phyloP scores from a whole-genome alignment of 2,888 invertebrate species.

The Melinopterus prodromus region DNA sequence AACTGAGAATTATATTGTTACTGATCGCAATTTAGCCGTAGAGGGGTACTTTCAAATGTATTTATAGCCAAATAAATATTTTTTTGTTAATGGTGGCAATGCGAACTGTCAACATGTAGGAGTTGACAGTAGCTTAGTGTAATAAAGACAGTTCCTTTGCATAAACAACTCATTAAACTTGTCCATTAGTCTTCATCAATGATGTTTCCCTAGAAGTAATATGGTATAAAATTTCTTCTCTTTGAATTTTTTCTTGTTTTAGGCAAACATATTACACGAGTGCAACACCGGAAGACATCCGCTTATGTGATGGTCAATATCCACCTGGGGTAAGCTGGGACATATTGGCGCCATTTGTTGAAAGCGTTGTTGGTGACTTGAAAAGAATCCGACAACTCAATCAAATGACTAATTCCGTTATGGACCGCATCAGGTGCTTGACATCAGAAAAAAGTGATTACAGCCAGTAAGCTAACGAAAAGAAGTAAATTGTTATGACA shows the following conservation, averaged over 20 bases:
- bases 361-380: slow-evolving; percentile 43
- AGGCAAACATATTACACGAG: slow-evolving; percentile 20
- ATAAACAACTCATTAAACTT: no score
- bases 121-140: no score
- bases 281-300: slow-evolving; percentile 31
- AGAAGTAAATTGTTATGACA: neutral
- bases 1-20: no score
- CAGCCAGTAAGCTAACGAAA: neutral
- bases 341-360: slow-evolving; percentile 43
- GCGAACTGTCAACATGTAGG: no score
- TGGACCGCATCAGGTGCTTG: slow-evolving; percentile 48
- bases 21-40: no score
- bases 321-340: slow-evolving; percentile 45
- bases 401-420: slow-evolving; percentile 42
- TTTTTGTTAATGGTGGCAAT: no score
- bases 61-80: no score
- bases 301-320: slow-evolving; percentile 35
- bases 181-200: no score
- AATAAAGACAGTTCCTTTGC: neutral
- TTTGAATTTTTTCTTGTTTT: neutral
- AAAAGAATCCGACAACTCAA: slow-evolving; percentile 42
- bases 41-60: no score
- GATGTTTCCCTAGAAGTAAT: no score
- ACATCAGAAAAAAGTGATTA: slow-evolving; percentile 15
- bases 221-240: no score